A percentile compares a stretch with the other conserved stretches of the same genome.
Evolutionary conservation across 2,113 vertebrate genomes (phyloP).

Genomic region (Apteryx owenii): DNA sequence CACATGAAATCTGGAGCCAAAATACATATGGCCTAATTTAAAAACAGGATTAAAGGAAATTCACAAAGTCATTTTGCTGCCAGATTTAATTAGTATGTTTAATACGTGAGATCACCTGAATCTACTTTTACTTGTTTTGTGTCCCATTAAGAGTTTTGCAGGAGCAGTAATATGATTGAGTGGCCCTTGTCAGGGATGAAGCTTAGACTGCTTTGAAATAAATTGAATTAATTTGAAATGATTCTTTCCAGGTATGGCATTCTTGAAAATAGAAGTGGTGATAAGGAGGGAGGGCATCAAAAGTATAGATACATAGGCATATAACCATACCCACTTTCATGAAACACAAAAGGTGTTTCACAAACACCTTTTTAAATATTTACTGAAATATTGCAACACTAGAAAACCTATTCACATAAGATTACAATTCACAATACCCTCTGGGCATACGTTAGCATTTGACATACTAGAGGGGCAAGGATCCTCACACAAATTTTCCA

Average conservation of each 20-base stretch:
- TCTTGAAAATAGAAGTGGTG: conserved; percentile 60
- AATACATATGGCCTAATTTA: conserved; percentile 30
- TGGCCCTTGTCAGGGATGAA: conserved; percentile 48
- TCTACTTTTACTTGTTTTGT: conserved; percentile 46
- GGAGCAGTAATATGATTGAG: conserved; percentile 68
- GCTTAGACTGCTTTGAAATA: conserved; percentile 63
- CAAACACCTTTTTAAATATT: background rate
- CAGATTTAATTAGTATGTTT: conserved; percentile 59
- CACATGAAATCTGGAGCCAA: conserved; percentile 24
- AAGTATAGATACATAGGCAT: background rate
- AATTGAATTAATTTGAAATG: conserved; percentile 64
- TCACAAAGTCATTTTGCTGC: conserved; percentile 40
- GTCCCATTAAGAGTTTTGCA: conserved; percentile 50
- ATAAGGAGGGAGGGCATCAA: conserved; percentile 4
- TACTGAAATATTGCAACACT: background rate
- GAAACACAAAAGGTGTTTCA: too few relatives aligned
- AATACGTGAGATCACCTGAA: conserved; percentile 54
- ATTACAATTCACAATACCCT: background rate
- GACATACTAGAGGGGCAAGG: background rate
- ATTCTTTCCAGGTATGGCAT: conserved; percentile 70
- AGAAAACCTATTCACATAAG: background rate
- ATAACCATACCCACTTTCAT: background rate
- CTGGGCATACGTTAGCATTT: background rate
- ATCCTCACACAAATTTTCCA: background rate
- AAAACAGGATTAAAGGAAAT: conserved; percentile 53